Conservation (phyloP, 2,797 vertebrate species). For the Hippocampus kuda region DNA sequence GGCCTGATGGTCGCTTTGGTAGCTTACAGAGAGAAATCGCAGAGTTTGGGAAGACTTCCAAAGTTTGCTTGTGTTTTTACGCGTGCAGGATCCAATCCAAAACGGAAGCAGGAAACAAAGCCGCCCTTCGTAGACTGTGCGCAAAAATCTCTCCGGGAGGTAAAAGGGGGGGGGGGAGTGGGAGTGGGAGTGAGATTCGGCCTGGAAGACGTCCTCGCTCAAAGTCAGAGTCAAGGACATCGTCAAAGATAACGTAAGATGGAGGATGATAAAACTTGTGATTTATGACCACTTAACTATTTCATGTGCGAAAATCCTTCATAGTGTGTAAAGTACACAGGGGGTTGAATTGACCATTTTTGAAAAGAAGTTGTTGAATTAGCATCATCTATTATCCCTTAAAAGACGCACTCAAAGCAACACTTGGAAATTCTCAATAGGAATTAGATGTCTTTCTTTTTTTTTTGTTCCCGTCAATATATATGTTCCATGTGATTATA, state of each 20-base stretch:
- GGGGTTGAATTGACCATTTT: constrained; percentile 12
- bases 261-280: constrained; percentile 38
- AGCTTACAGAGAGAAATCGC: constrained; percentile 51
- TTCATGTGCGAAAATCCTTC: constrained; percentile 25
- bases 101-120: constrained; percentile 59
- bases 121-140: constrained; percentile 50
- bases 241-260: constrained; percentile 43
- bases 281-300: constrained; percentile 47
- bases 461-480: neutral
- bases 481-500: neutral
- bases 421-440: neutral
- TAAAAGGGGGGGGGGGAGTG: constrained; percentile 29
- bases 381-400: neutral
- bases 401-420: neutral
- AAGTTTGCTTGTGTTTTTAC: constrained; percentile 26
- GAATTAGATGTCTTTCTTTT: neutral
- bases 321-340: constrained; percentile 25
- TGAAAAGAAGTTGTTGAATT: neutral
- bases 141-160: constrained; percentile 53
- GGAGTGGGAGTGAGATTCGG: constrained; percentile 25
- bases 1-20: constrained; percentile 46
- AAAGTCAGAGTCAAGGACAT: too few relatives aligned
- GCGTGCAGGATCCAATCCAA: constrained; percentile 49
- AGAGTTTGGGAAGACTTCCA: constrained; percentile 45
- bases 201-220: constrained; percentile 54